Base-by-base conservation (phyloP, 2,797 vertebrate species). In the Neosalanx taihuensis region DNA sequence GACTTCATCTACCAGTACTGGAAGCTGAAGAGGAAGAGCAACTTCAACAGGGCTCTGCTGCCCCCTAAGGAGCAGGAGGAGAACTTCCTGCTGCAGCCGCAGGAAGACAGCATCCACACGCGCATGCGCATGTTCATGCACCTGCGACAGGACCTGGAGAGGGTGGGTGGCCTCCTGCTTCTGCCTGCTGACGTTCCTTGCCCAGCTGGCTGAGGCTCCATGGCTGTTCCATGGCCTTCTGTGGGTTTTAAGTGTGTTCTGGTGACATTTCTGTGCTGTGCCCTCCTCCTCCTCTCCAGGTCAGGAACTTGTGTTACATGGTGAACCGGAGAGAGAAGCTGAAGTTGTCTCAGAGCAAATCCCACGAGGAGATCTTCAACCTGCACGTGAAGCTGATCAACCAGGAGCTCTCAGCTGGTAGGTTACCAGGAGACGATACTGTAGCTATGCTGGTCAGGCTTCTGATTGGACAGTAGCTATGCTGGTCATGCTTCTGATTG, bases 61-160 rank as follows among this genome's bases (percentile, higher is more conserved):
- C 95, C 97, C 81, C 97, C 96, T 76, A 96, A 94, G 85, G 95
- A 96, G 81, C 96, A 95, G 57, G 96, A 98, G 89, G 95, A 95
- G 90, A 96, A 96, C 84, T 89, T 95, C 82, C 90, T 97, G 79
- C 90, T 95, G 83, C 94, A 96, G 86, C 97, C 96, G n/a, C 96
- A 96, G 86, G 96, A 97, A 89, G 96, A 98, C 88, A 98, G 92
- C 87, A 95, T 99, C 85, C 96, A 98, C 83, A 98, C 96, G n/a
- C 95, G 98, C 79, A 98, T 99, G 97, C 93, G 96, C 81, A 99
- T 99, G 98, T 99, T 99, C 87, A 99, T 99, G 98, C 97, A 99
- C 76, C 93, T 99, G 72, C 92, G 97, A 1, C 97, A 99, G 87
- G 98, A 99, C 88, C 87, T 99, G 77, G 98, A 99, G 82, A 94